phyloP scores from a whole-genome alignment of 2,797 vertebrate genomes.

The Argya squamiceps region DNA sequence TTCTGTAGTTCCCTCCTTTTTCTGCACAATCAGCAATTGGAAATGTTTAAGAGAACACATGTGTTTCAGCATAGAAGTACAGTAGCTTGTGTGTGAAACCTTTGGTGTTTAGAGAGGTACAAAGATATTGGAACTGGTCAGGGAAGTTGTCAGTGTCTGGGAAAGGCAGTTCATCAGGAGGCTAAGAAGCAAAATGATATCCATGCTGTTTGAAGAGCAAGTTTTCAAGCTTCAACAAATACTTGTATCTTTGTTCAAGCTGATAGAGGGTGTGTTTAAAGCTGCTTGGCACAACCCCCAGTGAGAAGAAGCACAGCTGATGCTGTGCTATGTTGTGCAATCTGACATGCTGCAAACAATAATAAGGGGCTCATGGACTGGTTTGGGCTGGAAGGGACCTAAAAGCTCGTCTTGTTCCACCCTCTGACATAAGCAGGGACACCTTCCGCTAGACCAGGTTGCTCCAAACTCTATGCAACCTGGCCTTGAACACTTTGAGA shows the following conservation, averaged over 20 bases:
- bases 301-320: neutral
- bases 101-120: neutral
- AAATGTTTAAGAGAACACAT: neutral
- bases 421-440: neutral
- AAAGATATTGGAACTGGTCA: neutral
- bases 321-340: neutral
- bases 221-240: neutral
- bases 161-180: neutral
- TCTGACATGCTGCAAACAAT: neutral
- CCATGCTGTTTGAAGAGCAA: neutral
- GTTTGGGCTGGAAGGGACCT: neutral
- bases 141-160: neutral
- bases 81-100: neutral
- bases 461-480: neutral
- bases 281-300: neutral
- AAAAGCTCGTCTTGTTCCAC: neutral
- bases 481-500: neutral
- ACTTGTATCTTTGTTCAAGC: neutral
- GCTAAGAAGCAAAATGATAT: neutral
- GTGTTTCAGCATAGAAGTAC: neutral
- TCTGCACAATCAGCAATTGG: neutral
- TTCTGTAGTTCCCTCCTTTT: neutral
- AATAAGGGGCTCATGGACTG: neutral
- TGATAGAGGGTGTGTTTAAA: neutral
- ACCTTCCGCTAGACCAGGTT: neutral